Evolutionary conservation across 2,113 vertebrate species (phyloP).

Genomic region (Cacatua alba): DNA sequence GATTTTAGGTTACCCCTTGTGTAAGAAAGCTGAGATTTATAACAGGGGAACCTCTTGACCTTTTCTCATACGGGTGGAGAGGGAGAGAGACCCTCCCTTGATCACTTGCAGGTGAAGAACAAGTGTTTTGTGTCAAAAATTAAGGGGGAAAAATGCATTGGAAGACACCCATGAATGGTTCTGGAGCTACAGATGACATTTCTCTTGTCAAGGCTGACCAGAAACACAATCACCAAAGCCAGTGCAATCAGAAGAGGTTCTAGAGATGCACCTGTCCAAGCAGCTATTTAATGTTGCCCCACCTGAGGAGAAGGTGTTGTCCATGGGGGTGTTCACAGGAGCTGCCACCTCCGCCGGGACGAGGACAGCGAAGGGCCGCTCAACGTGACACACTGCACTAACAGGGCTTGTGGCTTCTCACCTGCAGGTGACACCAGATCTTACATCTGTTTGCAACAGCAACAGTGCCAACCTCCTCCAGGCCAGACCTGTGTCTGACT

Average conservation of each 20-base stretch:
- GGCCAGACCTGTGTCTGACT: background rate
- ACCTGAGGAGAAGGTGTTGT: background rate
- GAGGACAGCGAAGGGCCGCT: background rate
- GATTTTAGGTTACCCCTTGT: background rate
- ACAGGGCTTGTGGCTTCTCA: background rate
- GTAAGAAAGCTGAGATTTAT: background rate
- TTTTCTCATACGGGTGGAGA: background rate
- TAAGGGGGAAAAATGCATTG: background rate
- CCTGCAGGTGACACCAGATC: background rate
- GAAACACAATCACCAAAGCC: background rate
- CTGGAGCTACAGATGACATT: background rate
- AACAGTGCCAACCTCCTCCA: background rate
- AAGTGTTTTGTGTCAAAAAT: background rate
- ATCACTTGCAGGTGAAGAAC: background rate
- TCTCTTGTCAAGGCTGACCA: background rate
- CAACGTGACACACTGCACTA: fast-evolving
- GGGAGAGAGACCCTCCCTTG: background rate
- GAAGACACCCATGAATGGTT: background rate
- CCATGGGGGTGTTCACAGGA: background rate
- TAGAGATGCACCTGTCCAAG: background rate
- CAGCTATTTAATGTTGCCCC: background rate
- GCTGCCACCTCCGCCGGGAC: background rate
- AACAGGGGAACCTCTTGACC: background rate
- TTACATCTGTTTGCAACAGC: background rate
- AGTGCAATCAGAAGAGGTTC: background rate